Percentiles rank a stretch among this genome's conserved stretches.
These are phyloP conservation scores for Drosophila sechellia DNA, from an alignment of 1,140 invertebrate genomes.

Conservation along the genomic window DNA sequence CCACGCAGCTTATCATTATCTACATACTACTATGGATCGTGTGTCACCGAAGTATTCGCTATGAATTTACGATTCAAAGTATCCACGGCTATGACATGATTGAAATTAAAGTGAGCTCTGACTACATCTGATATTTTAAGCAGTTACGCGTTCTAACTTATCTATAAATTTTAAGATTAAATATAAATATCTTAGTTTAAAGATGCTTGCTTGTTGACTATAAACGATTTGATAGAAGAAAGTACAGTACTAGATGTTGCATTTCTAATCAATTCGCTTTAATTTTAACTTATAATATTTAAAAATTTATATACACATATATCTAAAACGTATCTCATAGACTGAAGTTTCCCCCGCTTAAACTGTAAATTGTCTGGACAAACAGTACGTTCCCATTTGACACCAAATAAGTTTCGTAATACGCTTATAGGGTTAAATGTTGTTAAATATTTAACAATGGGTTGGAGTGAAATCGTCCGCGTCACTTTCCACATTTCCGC, in stretches of 20 bases:
- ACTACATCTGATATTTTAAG: background rate
- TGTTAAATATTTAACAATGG: constrained; percentile 34
- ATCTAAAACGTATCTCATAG: too few species aligned
- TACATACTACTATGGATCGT: constrained; percentile 54
- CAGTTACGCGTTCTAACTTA: too few species aligned
- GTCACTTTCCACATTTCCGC: constrained; percentile 67
- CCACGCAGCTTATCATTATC: constrained; percentile 55
- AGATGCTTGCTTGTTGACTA: too few species aligned
- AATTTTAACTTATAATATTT: too few species aligned
- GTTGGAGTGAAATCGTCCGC: constrained; percentile 47
- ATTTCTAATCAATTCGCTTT: too few species aligned
- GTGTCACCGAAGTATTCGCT: constrained; percentile 33
- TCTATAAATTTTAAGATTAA: too few species aligned
- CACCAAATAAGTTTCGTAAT: constrained; percentile 43
- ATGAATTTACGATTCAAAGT: constrained; percentile 31
- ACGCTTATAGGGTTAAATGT: constrained; percentile 50
- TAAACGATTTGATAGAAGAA: too few species aligned
- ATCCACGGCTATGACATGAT: background rate
- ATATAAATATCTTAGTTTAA: too few species aligned
- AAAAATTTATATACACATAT: too few species aligned
- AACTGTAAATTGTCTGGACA: constrained; percentile 38
- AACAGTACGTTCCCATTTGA: constrained; percentile 63
- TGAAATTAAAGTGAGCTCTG: background rate
- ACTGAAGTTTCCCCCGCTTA: constrained; percentile 21
- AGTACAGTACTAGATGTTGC: too few species aligned